phyloP scores from a whole-genome alignment of 2,113 vertebrate species.

The Oplegnathus fasciatus region DNA sequence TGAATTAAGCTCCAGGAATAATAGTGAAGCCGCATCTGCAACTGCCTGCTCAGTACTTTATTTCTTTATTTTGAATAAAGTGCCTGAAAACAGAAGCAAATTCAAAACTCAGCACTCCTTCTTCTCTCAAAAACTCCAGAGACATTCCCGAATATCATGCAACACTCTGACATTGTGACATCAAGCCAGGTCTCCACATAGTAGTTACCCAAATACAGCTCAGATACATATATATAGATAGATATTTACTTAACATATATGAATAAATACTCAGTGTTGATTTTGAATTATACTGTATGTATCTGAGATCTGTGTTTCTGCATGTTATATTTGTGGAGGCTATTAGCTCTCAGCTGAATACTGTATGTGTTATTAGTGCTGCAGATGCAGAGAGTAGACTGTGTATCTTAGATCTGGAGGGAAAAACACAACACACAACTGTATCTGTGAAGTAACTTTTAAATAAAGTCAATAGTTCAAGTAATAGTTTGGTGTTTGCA shows the following conservation, averaged over 20 bases:
- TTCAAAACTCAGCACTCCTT: not conserved
- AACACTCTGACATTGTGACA: conserved; percentile 1
- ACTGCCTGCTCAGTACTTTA: not conserved
- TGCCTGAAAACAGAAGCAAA: not conserved
- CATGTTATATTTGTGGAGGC: not conserved
- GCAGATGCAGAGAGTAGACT: not conserved
- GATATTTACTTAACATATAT: not conserved
- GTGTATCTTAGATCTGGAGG: not conserved
- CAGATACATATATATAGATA: not conserved
- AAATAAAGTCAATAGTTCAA: not conserved
- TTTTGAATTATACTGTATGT: not conserved
- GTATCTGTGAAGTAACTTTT: not conserved
- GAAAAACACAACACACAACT: not conserved
- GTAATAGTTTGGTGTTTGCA: not conserved
- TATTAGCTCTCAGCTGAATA: not conserved
- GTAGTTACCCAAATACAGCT: not conserved
- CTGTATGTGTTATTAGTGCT: not conserved
- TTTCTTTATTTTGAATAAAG: conserved; percentile 23
- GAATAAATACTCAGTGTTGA: not conserved
- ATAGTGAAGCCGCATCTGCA: not conserved
- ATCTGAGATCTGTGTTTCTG: not conserved
- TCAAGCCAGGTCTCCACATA: not conserved
- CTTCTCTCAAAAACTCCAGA: not conserved
- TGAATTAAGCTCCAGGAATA: conserved; percentile 39
- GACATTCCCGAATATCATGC: conserved; percentile 1